Percentiles rank a stretch among this genome's conserved stretches.
phyloP scores from a whole-genome alignment of 2,797 vertebrate species.

The Dryobates pubescens region DNA sequence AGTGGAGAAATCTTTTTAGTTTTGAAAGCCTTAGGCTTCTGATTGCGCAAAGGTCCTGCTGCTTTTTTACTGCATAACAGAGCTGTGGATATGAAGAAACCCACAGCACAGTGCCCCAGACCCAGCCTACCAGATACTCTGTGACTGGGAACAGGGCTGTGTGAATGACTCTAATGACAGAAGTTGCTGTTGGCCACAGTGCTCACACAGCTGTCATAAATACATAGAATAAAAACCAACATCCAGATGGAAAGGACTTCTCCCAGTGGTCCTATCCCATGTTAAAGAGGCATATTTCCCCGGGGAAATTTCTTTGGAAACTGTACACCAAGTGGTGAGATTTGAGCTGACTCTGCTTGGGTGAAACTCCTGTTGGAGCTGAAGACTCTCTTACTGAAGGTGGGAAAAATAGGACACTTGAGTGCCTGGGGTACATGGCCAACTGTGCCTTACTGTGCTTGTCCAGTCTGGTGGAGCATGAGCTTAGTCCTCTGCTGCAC shows the following conservation, averaged over 20 bases:
- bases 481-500: neutral
- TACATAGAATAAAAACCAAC: neutral
- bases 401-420: neutral
- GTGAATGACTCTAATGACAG: neutral
- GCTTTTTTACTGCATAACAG: neutral
- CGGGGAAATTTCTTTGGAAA: neutral
- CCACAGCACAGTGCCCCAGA: neutral
- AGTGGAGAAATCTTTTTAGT: neutral
- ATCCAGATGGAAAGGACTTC: neutral
- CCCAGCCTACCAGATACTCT: neutral
- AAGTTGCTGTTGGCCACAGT: neutral
- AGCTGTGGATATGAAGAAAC: neutral
- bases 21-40: neutral
- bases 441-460: fast-evolving
- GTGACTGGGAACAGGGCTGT: neutral
- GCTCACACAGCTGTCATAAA: neutral
- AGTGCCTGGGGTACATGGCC: neutral
- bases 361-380: neutral
- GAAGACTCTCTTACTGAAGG: neutral
- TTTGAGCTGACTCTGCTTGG: neutral
- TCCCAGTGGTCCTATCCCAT: neutral
- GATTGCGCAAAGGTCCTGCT: neutral
- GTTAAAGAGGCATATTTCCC: neutral
- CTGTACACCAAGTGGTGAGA: neutral
- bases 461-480: neutral